Conservation (phyloP, 2,797 vertebrate species). For the Thunnus albacares region DNA sequence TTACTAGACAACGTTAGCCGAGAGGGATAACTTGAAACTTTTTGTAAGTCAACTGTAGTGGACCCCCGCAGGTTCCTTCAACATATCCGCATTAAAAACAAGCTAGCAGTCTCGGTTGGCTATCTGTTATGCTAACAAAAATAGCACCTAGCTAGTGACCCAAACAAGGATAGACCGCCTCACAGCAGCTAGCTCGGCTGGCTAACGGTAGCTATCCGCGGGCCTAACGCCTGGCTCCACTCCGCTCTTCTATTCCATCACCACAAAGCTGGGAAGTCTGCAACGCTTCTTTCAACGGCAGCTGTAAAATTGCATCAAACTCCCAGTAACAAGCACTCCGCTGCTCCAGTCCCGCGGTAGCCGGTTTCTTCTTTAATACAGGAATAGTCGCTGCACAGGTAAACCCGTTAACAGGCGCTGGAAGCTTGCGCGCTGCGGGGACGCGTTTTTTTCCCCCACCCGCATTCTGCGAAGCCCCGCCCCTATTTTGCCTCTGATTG, state of each 20-base stretch:
- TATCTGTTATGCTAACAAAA: conserved; percentile 74
- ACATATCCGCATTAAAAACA: conserved; percentile 57
- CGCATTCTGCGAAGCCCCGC: too few relatives aligned
- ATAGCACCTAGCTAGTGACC: conserved; percentile 68
- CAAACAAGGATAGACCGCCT: conserved; percentile 62
- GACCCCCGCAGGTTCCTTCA: not conserved
- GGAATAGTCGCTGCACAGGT: conserved; percentile 47
- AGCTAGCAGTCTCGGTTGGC: conserved; percentile 39
- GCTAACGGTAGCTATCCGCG: conserved; percentile 58
- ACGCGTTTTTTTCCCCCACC: conserved; percentile 16
- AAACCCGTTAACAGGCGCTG: conserved; percentile 34
- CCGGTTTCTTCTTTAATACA: conserved; percentile 54
- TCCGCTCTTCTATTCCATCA: conserved; percentile 75
- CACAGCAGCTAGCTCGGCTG: conserved; percentile 62
- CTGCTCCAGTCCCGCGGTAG: conserved; percentile 31
- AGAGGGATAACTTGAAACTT: conserved; percentile 49
- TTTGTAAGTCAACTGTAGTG: conserved; percentile 50
- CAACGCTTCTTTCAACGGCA: conserved; percentile 2
- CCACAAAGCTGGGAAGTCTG: conserved; percentile 53
- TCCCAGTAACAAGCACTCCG: conserved; percentile 20
- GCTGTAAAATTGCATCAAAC: conserved; percentile 60
- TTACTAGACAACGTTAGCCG: not conserved
- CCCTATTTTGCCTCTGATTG: too few relatives aligned
- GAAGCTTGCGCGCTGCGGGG: conserved; percentile 32
- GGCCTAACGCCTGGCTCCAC: conserved; percentile 75